Conservation (phyloP, 2,797 vertebrate genomes). For the Sebastes paucispinis region DNA sequence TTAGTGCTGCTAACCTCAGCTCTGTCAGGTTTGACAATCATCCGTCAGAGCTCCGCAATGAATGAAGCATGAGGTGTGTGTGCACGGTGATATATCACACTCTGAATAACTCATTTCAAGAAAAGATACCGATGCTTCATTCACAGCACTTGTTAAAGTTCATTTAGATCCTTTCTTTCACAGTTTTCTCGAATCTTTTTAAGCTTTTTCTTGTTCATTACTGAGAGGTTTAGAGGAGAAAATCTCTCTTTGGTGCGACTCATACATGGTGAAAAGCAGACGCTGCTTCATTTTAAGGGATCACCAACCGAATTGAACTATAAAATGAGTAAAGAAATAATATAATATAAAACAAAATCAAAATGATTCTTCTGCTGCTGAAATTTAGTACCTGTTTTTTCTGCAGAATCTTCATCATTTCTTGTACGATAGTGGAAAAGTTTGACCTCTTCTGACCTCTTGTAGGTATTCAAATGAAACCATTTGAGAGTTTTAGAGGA, state of each 20-base stretch:
- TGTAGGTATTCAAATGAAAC: background rate
- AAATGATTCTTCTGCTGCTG: background rate
- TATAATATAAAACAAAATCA: background rate
- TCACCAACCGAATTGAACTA: background rate
- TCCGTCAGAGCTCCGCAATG: conserved; percentile 19
- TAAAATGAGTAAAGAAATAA: too few species aligned
- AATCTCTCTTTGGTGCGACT: background rate
- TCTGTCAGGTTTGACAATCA: conserved; percentile 32
- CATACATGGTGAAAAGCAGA: background rate
- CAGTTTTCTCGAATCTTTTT: background rate
- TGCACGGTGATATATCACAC: conserved; percentile 21
- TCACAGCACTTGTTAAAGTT: background rate
- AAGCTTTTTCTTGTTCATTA: too few species aligned
- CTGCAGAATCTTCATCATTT: background rate
- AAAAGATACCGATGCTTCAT: background rate
- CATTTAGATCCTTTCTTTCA: background rate
- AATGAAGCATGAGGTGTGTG: conserved; percentile 23
- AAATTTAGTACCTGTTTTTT: too few species aligned
- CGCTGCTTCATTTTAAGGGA: background rate
- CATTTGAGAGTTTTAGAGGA: background rate
- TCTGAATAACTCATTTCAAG: background rate
- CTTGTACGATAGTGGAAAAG: too few species aligned
- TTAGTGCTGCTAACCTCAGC: conserved; percentile 33
- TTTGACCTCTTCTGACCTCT: background rate
- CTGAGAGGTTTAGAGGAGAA: background rate